Percentiles rank a stretch among this genome's conserved stretches.
Conservation (phyloP, 2,888 invertebrate species). For the Drosophila anomalata region DNA sequence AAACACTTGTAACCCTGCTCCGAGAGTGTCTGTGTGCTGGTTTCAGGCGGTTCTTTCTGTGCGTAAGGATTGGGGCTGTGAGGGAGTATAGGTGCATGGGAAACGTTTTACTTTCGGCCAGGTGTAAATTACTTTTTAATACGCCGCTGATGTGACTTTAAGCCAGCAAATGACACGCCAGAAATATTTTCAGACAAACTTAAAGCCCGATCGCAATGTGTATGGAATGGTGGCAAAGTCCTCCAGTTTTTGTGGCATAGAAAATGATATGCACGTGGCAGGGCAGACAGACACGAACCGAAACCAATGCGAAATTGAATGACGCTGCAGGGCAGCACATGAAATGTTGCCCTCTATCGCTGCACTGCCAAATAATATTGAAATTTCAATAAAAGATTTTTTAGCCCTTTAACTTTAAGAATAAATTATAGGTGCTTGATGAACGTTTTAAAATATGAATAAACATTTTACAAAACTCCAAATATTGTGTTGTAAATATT, state of each 20-base stretch:
- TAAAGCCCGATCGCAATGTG: constrained; percentile 30
- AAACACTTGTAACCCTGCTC: constrained; percentile 35
- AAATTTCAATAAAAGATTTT: neutral
- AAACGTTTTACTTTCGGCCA: constrained; percentile 57
- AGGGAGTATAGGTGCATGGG: constrained; percentile 50
- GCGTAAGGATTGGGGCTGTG: neutral
- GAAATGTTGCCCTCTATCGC: constrained; percentile 8
- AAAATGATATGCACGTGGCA: constrained; percentile 52
- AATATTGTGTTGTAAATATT: too few species aligned
- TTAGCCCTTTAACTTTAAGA: neutral
- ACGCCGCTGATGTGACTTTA: constrained; percentile 53
- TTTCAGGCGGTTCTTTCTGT: neutral
- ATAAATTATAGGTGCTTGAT: too few species aligned
- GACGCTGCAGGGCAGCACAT: constrained; percentile 38
- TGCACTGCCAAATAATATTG: constrained; percentile 1
- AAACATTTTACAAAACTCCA: too few species aligned
- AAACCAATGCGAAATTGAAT: constrained; percentile 60
- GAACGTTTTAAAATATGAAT: too few species aligned
- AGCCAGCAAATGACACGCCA: constrained; percentile 50
- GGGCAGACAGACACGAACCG: constrained; percentile 48
- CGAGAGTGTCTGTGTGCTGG: neutral
- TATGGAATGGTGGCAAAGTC: constrained; percentile 6
- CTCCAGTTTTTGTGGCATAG: constrained; percentile 28
- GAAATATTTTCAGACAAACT: constrained; percentile 31
- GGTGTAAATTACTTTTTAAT: constrained; percentile 78